Evolutionary conservation across 2,797 vertebrate genomes (phyloP), one percentile per base, ranked within the genome.

Genomic region (Rhinichthys osculus): DNA sequence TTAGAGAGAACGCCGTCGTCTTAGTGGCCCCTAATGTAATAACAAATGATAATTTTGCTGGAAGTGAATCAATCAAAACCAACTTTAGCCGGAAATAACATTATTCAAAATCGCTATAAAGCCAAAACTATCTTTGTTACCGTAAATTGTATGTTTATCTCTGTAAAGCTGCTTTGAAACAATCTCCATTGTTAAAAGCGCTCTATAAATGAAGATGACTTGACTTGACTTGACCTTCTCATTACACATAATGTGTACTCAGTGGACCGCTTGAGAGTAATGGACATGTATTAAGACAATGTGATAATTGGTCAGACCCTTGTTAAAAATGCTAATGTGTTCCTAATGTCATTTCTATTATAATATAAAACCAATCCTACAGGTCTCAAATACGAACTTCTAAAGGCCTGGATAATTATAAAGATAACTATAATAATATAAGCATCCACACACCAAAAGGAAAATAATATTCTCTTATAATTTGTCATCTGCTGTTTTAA

Each of bases 201-300:
- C n/a, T n/a, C n/a, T n/a, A n/a, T n/a, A n/a, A n/a, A n/a, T n/a
- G n/a, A n/a, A n/a, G n/a, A n/a, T n/a, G n/a, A n/a, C n/a, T n/a
- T n/a, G n/a, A n/a, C n/a, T n/a, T n/a, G n/a, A n/a, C n/a, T n/a
- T 74, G 35, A 88, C 83, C 64, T 59, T 85, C 82, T 35, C 38
- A 71, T 44, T 21, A 73, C 42, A 84, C 16, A 74, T 44, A 89
- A 80, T 38, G 62, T 47, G n/a, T 2, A 42, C 23, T 59, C 38
- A 47, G n/a, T 14, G 35, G 38, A 42, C 42, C 30, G 10, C 27
- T 57, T 17, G 14, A 47, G 14, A 19, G 42, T 50, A 74, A 17
- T 38, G 30, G 64, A 67, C 42, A 81, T 35, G 42, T 35, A 81
- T 70, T 27, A 35, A 47, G 5, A 35, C 30, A 30, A 17, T 78